phyloP scores from a whole-genome alignment of 2,888 invertebrate species.

The Augochlorella aurata region DNA sequence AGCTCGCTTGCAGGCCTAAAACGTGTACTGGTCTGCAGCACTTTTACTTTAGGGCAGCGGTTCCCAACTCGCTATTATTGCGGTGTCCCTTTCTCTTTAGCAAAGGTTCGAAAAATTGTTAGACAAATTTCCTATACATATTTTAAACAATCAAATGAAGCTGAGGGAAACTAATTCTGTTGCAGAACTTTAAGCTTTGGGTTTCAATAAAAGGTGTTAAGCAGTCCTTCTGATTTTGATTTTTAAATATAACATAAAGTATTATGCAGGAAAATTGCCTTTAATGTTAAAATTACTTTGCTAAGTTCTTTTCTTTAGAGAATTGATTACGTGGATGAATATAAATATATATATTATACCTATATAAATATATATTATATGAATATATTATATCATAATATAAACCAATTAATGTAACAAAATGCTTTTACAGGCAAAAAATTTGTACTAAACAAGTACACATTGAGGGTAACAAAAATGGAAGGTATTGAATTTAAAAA shows the following conservation, averaged over 20 bases:
- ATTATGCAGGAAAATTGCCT: not conserved
- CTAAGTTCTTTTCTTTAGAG: not conserved
- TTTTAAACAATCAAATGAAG: not conserved
- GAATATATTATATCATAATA: too few species aligned
- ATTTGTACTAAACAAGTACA: not conserved
- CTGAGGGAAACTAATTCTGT: too few species aligned
- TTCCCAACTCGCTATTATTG: not conserved
- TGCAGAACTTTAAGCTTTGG: too few species aligned
- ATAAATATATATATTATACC: too few species aligned
- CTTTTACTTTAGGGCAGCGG: slow-evolving; percentile 4
- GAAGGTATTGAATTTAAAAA: too few species aligned
- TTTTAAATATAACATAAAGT: not conserved
- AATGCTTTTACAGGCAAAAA: too few species aligned
- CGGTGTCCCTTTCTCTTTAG: not conserved
- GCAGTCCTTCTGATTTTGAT: not conserved
- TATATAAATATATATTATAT: too few species aligned
- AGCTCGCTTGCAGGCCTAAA: not conserved
- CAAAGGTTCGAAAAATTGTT: not conserved
- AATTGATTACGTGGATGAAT: not conserved
- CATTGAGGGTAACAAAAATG: not conserved
- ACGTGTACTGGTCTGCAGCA: slow-evolving; percentile 1
- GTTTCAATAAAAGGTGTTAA: not conserved
- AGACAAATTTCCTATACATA: not conserved
- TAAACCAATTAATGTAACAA: too few species aligned
- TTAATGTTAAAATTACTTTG: not conserved